Evolutionary conservation across 2,113 vertebrate species (phyloP), one percentile per base, ranked within the genome.

Genomic region (Elachura formosa): DNA sequence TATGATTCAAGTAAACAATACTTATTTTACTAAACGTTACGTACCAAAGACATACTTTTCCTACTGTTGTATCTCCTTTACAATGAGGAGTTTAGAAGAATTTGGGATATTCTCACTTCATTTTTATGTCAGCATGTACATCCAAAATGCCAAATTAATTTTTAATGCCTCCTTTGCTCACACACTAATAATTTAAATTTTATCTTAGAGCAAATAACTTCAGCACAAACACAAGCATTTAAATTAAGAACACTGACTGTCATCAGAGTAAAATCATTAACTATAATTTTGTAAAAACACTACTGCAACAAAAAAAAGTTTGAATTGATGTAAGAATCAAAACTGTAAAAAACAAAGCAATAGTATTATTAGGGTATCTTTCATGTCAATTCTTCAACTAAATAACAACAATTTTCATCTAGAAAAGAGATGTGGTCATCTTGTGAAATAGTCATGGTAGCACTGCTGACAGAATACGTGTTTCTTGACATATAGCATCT

Each of bases 381-480:
- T 43, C 13, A 51, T 3, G 11, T 55, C 14, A 64, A 48, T 74
- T 86, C 17, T 76, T 66, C 54, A 83, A 51, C 26, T 89, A 52
- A 91, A 38, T 17, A 72, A 10, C 9, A 63, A 83, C 14, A 63
- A n/a, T 24, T 87, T 84, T 75, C 29, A 55, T 62, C 46, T 29
- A 59, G 18, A 51, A 76, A 79, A 92, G 55, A 46, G 26, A 14
- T 26, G 51, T 24, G 25, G 54, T 79, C 14, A 49, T 73, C 68
- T 46, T 61, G 19, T 84, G 63, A 90, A 80, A 90, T 7, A 8
- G 40, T 48, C 68, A 61, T 49, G 86, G 46, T 14, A 21, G 4
- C 28, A 20, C 19, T 58, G 34, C 64, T 59, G 43, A 67, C 20
- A 80, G 48, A 84, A 48, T 1, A 64, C 0, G 0, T 23, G 4